Evolutionary conservation across 2,113 vertebrate genomes (phyloP).

Genomic region (Hylia prasina): DNA sequence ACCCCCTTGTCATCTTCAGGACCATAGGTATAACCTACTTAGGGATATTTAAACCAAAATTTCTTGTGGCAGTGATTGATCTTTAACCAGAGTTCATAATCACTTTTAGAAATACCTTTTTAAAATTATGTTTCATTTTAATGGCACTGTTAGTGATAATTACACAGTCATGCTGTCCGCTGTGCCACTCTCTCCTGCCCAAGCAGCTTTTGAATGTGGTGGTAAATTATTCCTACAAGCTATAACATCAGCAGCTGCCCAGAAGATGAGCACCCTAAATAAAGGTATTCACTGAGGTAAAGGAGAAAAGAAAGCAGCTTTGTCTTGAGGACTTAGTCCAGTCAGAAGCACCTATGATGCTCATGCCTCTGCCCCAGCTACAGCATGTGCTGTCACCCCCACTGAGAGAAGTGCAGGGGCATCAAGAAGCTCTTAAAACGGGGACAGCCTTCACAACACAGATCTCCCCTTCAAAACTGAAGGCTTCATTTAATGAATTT

Average conservation of each 20-base stretch:
- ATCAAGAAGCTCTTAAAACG: background rate
- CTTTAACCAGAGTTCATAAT: background rate
- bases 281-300: background rate
- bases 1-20: background rate
- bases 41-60: background rate
- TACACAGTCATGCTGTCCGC: background rate
- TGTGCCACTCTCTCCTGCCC: background rate
- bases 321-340: rapidly evolving
- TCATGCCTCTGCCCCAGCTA: background rate
- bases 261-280: background rate
- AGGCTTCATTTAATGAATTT: background rate
- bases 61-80: background rate
- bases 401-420: background rate
- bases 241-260: background rate
- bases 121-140: background rate
- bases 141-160: background rate
- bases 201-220: background rate
- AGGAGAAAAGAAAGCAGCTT: background rate
- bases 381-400: background rate
- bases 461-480: background rate
- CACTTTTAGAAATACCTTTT: background rate
- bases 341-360: background rate
- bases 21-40: background rate
- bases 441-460: background rate
- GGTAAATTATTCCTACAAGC: background rate